phyloP scores from a whole-genome alignment of 2,797 vertebrate genomes.

The Miichthys miiuy region DNA sequence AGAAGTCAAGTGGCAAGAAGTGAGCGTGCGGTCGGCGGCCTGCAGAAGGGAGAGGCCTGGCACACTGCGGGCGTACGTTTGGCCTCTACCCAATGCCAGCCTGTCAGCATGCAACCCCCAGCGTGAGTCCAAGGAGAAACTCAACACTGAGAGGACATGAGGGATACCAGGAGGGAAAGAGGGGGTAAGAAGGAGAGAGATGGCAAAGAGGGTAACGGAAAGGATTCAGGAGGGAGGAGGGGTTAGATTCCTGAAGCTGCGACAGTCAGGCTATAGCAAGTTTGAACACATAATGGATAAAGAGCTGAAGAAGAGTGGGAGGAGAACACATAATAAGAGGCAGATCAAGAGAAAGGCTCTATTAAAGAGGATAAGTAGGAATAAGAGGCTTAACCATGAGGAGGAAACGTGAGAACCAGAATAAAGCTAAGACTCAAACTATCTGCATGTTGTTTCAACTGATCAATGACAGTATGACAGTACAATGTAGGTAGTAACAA shows the following conservation, averaged over 20 bases:
- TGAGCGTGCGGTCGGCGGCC: slow-evolving; percentile 92
- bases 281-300: slow-evolving; percentile 20
- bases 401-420: neutral
- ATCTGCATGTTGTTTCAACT: neutral
- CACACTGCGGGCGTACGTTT: slow-evolving; percentile 94
- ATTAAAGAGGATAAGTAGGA: slow-evolving; percentile 19
- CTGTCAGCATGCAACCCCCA: slow-evolving; percentile 95
- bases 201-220: slow-evolving; percentile 15
- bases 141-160: slow-evolving; percentile 87
- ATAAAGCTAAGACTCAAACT: neutral
- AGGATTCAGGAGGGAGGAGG: slow-evolving; percentile 36
- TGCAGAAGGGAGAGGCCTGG: slow-evolving; percentile 94
- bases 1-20: slow-evolving; percentile 94
- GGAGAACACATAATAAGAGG: slow-evolving; percentile 26
- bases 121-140: slow-evolving; percentile 95
- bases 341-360: slow-evolving; percentile 47
- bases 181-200: slow-evolving; percentile 18
- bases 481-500: slow-evolving; percentile 2
- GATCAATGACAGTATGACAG: slow-evolving; percentile 4
- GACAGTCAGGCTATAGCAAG: slow-evolving; percentile 22
- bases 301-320: slow-evolving; percentile 20
- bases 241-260: slow-evolving; percentile 38
- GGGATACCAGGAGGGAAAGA: slow-evolving; percentile 2
- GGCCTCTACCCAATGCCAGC: slow-evolving; percentile 94
- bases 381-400: neutral